phyloP scores from a whole-genome alignment of 2,888 invertebrate genomes.

The Drosophila anceps region DNA sequence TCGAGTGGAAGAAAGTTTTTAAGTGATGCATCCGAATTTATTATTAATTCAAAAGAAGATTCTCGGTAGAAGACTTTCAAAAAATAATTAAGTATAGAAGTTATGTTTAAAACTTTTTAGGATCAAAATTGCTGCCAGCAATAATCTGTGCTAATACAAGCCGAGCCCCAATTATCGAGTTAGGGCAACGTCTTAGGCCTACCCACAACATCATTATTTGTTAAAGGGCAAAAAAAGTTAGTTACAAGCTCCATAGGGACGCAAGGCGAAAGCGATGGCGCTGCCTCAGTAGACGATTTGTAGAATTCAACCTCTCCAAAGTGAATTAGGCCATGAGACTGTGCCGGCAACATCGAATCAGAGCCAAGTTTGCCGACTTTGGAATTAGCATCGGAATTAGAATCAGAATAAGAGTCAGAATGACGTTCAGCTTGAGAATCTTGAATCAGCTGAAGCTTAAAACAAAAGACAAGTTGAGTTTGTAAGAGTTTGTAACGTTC shows the following conservation, averaged over 20 bases:
- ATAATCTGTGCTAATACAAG: constrained; percentile 22
- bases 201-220: constrained; percentile 9
- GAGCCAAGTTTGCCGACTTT: constrained; percentile 3
- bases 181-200: constrained; percentile 16
- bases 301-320: constrained; percentile 10
- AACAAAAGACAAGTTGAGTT: constrained; percentile 57
- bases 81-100: not conserved
- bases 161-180: constrained; percentile 41
- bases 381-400: constrained; percentile 31
- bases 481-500: constrained; percentile 42
- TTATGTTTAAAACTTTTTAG: not conserved
- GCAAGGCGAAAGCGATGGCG: not conserved
- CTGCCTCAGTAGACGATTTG: not conserved
- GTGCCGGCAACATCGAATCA: constrained; percentile 12
- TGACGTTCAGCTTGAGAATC: constrained; percentile 20
- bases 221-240: constrained; percentile 3
- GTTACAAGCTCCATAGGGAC: constrained; percentile 5
- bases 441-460: constrained; percentile 49
- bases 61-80: not conserved
- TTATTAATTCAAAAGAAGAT: not conserved
- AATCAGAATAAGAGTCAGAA: constrained; percentile 29
- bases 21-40: not conserved
- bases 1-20: not conserved
- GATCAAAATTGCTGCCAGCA: not conserved
- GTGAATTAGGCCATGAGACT: constrained; percentile 29